Evolutionary conservation across 2,888 invertebrate species (phyloP).

Genomic region (Ptilodon capucinus): DNA sequence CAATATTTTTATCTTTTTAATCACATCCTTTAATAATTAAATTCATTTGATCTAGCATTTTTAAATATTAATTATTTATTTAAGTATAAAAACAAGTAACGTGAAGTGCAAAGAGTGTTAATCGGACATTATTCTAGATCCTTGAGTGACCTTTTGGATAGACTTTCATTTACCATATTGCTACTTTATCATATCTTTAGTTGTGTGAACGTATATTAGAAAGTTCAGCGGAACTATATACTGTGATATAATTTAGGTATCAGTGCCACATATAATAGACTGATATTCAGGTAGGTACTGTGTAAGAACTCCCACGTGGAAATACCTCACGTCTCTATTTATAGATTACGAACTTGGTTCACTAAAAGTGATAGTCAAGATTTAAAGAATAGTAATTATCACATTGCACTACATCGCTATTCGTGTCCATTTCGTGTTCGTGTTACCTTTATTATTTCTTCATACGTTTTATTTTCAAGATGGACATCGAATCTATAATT

Average conservation of each 20-base stretch:
- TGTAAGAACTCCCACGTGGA: slow-evolving; percentile 80
- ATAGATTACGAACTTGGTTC: slow-evolving; percentile 75
- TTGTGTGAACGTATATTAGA: slow-evolving; percentile 46
- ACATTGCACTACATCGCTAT: neutral
- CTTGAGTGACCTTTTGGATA: slow-evolving; percentile 78
- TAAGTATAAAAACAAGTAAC: slow-evolving; percentile 61
- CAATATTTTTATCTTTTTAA: slow-evolving; percentile 58
- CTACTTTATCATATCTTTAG: slow-evolving; percentile 50
- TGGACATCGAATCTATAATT: neutral
- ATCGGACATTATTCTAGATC: slow-evolving; percentile 67
- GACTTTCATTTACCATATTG: slow-evolving; percentile 79
- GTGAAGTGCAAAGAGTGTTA: slow-evolving; percentile 68
- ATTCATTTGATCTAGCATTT: slow-evolving; percentile 52
- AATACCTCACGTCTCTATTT: slow-evolving; percentile 79
- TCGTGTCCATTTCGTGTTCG: neutral
- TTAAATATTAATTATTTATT: slow-evolving; percentile 55
- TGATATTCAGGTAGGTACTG: slow-evolving; percentile 73
- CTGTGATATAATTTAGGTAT: slow-evolving; percentile 70
- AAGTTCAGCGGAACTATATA: slow-evolving; percentile 46
- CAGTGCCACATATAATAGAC: slow-evolving; percentile 64
- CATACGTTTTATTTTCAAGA: neutral
- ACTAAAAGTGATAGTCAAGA: slow-evolving; percentile 58
- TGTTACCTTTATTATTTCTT: neutral
- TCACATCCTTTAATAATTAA: slow-evolving; percentile 49
- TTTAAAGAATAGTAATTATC: slow-evolving; percentile 39